Percentiles rank a stretch among this genome's conserved stretches.
phyloP scores from a whole-genome alignment of 2,888 invertebrate genomes.

The Hedychridium roseum region DNA sequence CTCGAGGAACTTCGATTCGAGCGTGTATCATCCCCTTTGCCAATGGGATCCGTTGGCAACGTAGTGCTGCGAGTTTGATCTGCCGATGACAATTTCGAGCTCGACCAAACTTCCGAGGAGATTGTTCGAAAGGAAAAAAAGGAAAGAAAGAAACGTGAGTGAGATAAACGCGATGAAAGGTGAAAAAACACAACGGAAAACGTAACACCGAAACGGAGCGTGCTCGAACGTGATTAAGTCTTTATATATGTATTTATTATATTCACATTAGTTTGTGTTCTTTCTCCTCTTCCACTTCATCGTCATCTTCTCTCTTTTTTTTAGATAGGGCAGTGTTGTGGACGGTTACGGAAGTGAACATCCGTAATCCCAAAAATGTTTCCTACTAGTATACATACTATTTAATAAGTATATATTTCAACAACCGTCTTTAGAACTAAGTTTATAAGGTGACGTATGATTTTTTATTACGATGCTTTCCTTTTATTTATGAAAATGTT shows the following conservation, averaged over 20 bases:
- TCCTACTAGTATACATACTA: slow-evolving; percentile 60
- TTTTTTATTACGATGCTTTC: slow-evolving; percentile 41
- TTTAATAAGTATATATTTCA: slow-evolving; percentile 60
- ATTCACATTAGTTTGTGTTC: slow-evolving; percentile 2
- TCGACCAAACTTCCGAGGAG: no score
- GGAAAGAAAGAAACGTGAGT: slow-evolving; percentile 1
- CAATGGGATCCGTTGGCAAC: no score
- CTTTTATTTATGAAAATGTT: slow-evolving; percentile 43
- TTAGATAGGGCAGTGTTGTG: slow-evolving; percentile 61
- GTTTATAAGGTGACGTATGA: slow-evolving; percentile 47
- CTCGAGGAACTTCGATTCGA: no score
- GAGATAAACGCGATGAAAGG: not conserved
- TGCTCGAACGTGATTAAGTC: slow-evolving; percentile 4
- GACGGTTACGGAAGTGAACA: slow-evolving; percentile 58
- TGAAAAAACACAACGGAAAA: not conserved
- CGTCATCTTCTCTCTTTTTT: slow-evolving; percentile 30
- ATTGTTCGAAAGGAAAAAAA: not conserved
- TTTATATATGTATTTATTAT: slow-evolving; percentile 7
- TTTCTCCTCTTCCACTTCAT: slow-evolving; percentile 5
- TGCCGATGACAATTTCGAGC: no score
- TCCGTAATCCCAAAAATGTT: slow-evolving; percentile 59
- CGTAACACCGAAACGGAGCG: not conserved
- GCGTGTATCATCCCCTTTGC: no score
- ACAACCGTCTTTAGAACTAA: slow-evolving; percentile 60
- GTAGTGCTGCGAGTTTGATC: no score